phyloP scores from a whole-genome alignment of 1,140 invertebrate genomes.

The Eriocheir sinensis region DNA sequence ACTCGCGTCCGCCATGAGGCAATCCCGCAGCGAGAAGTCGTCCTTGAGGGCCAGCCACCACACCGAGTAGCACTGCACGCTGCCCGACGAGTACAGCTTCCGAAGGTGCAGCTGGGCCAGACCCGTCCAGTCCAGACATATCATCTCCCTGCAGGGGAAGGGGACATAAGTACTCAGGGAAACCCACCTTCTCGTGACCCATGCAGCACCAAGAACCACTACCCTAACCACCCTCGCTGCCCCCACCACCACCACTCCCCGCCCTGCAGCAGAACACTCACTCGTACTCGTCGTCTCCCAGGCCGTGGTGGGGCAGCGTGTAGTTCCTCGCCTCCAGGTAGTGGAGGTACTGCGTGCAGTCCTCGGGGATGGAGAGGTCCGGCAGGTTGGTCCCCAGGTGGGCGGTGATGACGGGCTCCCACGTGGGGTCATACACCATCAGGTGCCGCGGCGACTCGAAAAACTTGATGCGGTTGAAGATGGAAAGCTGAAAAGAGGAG shows the following conservation, averaged over 20 bases:
- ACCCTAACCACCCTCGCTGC: too few relatives aligned
- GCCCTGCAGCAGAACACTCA: background rate
- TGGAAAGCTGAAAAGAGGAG: slow-evolving; percentile 55
- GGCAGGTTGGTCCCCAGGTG: slow-evolving; percentile 61
- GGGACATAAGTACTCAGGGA: background rate
- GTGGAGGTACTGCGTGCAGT: slow-evolving; percentile 73
- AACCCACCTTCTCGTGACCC: background rate
- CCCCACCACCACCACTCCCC: background rate
- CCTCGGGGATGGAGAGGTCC: slow-evolving; percentile 63
- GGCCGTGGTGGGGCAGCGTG: background rate
- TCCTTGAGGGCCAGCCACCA: slow-evolving; percentile 66
- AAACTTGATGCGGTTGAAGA: slow-evolving; percentile 73
- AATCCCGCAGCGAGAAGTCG: slow-evolving; percentile 70
- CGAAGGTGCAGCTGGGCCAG: slow-evolving; percentile 70
- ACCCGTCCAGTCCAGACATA: slow-evolving; percentile 72
- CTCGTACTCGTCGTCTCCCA: slow-evolving; percentile 60
- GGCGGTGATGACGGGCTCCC: slow-evolving; percentile 45
- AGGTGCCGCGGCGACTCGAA: slow-evolving; percentile 53
- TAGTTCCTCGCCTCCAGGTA: slow-evolving; percentile 61
- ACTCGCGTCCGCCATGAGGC: slow-evolving; percentile 54
- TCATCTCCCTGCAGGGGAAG: slow-evolving; percentile 52
- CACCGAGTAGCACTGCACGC: slow-evolving; percentile 75
- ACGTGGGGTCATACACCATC: slow-evolving; percentile 45
- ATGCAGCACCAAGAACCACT: background rate
- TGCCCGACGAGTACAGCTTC: slow-evolving; percentile 42